Evolutionary conservation across 2,797 vertebrate genomes (phyloP), one percentile per base, ranked within the genome.

Genomic region (Lagorchestes hirsutus): DNA sequence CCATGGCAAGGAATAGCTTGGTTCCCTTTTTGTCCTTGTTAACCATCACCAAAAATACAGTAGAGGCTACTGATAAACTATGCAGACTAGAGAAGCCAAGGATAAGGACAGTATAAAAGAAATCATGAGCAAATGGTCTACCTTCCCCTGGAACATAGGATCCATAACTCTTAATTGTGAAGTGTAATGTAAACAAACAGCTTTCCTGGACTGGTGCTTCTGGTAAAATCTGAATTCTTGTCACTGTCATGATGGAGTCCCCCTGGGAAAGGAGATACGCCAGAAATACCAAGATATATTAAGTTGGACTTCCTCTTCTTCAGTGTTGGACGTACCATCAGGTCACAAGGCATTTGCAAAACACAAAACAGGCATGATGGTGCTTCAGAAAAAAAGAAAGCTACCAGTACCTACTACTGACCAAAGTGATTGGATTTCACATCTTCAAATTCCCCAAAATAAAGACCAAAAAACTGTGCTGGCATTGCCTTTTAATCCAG

Each of bases 1-100:
- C 91, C 95, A 92, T 10, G 67, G 56, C 93, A 11, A 24, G 16
- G 31, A 74, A 34, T 54, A 40, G 1, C 4, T 8, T 87, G 74
- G 74, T 87, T 58, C 58, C 57, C 92, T 96, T 67, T 82, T 92
- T 59, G 90, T 54, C 56, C 55, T 91, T 95, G 55, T 91, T 34
- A 59, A 55, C 8, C 54, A 8, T 93, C 58, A 29, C 27, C 24
- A 57, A 55, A 87, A 87, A 50, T 22, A 87, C 40, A 87, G 74
- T 12, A 87, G 55, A 34, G 11, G 27, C 18, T 62, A 90, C 96
- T 50, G 40, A 55, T 95, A 95, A 97, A 55, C 67, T n/a, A 52
- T 52, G 31, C 40, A 14, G 34, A 92, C 29, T 28, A 24, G n/a
- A 94, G 54, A 96, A 58, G 93, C 54, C 57, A 92, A 96, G 58